Base-by-base conservation (phyloP, 2,888 invertebrate species). In the Standfussiana lucernea region DNA sequence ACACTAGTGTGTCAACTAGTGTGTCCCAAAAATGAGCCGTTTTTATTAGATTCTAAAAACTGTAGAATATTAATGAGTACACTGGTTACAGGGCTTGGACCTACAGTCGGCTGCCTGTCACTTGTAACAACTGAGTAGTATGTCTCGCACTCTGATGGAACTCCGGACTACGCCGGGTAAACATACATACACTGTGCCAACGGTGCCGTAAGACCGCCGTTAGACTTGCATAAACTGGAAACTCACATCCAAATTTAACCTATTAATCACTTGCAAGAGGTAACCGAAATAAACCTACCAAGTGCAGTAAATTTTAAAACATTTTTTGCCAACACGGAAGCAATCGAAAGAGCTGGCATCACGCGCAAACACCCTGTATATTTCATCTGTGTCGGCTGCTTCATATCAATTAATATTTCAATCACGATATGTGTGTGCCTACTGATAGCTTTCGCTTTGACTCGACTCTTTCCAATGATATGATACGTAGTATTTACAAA, bases 341-440 rank as follows among this genome's bases (percentile, higher is more conserved):
- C 65, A 59, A 77, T 77, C 28, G 21, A 15, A 11, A 10, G 53
- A 10, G 18, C 62, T 21, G 4, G 18, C 45, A 11, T 53, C 47
- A 77, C 47, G 47, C 59, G 35, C 32, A 67, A 59, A 67, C 2
- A 47, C 1, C 7, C 7, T 45, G 47, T 66, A 18, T 32, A 21
- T 74, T 61, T 24, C 37, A 28, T 24, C 32, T 45, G 35, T n/a
- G n/a, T 42, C 21, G 7, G 56, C 21, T 56, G 18, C 15, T 32
- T n/a, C 76, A 24, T 35, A 35, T 6, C 35, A 78, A 68, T 78
- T 78, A 78, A 78, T 62, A 61, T 68, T 69, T 69, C 61, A 42
- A 69, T 61, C 61, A 28, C 37, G 35, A 2, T n/a, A 50, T 28
- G n/a, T 50, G 78, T 62, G 28, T 50, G 1, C 24, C 5, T 32